phyloP scores from a whole-genome alignment of 2,888 invertebrate genomes.

The Philhelius pedissequus region DNA sequence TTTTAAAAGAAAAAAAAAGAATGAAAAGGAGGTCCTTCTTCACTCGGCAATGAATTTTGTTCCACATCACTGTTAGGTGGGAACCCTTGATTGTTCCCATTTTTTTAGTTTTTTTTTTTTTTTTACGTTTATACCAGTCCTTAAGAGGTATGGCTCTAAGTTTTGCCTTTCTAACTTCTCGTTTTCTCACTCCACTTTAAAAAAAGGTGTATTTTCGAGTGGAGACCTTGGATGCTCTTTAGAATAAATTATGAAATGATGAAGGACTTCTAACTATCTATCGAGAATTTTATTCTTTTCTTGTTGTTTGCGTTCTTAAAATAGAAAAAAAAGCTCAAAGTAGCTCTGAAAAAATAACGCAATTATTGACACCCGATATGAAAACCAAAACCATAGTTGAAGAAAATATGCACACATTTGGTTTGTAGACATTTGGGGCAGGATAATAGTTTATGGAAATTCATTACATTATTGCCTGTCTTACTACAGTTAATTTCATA shows the following conservation, averaged over 20 bases:
- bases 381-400: not conserved
- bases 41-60: constrained; percentile 52
- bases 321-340: not conserved
- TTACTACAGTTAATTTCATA: constrained; percentile 55
- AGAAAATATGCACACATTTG: constrained; percentile 6
- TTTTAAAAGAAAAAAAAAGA: constrained; percentile 44
- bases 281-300: not conserved
- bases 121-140: constrained; percentile 7
- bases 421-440: constrained; percentile 10
- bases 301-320: not conserved
- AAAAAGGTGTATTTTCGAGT: not conserved
- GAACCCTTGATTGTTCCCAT: constrained; percentile 46
- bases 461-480: constrained; percentile 60
- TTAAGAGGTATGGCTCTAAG: not conserved
- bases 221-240: constrained; percentile 1
- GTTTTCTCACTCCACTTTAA: not conserved
- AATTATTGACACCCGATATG: constrained; percentile 17
- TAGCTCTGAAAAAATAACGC: not conserved
- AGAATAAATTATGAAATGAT: constrained; percentile 49
- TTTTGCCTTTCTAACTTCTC: constrained; percentile 8
- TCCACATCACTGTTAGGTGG: constrained; percentile 19
- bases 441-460: constrained; percentile 47
- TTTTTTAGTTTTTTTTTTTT: constrained; percentile 1
- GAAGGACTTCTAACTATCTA: constrained; percentile 19
- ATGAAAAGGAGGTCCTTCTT: constrained; percentile 31